These are phyloP conservation scores for Cephus pulcher DNA, from an alignment of 2,888 invertebrate species.

Conservation along the genomic window DNA sequence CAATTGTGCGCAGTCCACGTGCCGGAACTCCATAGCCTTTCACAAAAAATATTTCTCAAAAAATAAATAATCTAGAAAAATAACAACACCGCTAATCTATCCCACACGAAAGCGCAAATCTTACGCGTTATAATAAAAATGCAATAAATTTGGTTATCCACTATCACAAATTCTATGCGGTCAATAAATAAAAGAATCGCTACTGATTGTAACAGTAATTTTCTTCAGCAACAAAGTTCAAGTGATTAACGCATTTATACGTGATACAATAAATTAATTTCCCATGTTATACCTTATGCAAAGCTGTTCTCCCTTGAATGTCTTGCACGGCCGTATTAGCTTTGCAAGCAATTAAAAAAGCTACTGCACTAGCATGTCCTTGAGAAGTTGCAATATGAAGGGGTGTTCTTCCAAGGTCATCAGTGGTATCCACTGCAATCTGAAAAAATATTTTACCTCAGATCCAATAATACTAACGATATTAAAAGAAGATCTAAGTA, in stretches of 20 bases:
- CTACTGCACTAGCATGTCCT: conserved; percentile 3
- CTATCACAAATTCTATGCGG: not conserved
- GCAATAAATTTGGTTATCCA: not conserved
- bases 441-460: not conserved
- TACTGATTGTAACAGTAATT: not conserved
- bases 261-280: not conserved
- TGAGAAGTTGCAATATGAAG: conserved; percentile 7
- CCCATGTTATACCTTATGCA: not conserved
- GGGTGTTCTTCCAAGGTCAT: conserved; percentile 3
- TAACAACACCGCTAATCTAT: not conserved
- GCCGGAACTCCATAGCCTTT: conserved; percentile 2
- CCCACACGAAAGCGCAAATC: not conserved
- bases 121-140: not conserved
- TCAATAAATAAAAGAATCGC: not conserved
- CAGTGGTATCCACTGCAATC: not conserved
- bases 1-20: conserved; percentile 2
- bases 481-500: not conserved
- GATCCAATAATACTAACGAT: not conserved
- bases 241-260: not conserved
- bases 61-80: not conserved
- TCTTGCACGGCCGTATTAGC: not conserved
- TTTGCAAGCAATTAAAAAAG: conserved; percentile 8
- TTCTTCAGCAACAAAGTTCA: not conserved
- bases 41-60: not conserved
- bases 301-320: conserved; percentile 5